Evolutionary conservation across 1,140 invertebrate species (phyloP).

Genomic region (Vanessa atalanta): DNA sequence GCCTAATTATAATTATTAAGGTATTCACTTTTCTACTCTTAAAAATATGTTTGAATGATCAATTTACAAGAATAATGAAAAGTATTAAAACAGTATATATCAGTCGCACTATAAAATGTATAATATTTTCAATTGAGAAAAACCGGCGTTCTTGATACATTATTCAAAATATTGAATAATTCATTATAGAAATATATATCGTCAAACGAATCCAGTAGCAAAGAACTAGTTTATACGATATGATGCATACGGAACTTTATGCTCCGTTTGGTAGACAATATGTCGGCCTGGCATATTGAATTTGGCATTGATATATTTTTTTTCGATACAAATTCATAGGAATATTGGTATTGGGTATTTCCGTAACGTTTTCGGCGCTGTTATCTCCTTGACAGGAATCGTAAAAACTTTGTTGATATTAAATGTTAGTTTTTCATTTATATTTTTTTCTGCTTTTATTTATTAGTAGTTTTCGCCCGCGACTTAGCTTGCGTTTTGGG

Average conservation of each 20-base stretch:
- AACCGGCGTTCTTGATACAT: no score
- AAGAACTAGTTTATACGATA: not conserved
- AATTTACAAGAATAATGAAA: not conserved
- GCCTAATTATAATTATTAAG: no score
- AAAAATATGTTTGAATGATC: not conserved
- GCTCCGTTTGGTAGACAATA: constrained; percentile 32
- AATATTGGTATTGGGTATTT: constrained; percentile 25
- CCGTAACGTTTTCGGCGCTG: constrained; percentile 2
- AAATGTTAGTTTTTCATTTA: not conserved
- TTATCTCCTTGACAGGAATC: constrained; percentile 8
- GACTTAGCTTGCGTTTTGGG: no score
- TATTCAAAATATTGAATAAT: not conserved
- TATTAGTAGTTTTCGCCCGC: no score
- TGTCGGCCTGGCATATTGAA: constrained; percentile 33
- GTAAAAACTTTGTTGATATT: constrained; percentile 16
- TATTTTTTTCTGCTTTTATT: not conserved
- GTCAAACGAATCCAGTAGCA: not conserved
- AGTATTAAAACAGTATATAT: no score
- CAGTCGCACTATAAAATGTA: no score
- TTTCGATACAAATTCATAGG: constrained; percentile 26
- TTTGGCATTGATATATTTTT: constrained; percentile 38
- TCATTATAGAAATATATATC: not conserved
- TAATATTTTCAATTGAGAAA: no score
- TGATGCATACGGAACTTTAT: constrained; percentile 25
- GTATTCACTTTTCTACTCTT: no score